A percentile compares a stretch with the other conserved stretches of the same genome.
Evolutionary conservation across 2,888 invertebrate genomes (phyloP).

Genomic region (Pandemis cinnamomeana): DNA sequence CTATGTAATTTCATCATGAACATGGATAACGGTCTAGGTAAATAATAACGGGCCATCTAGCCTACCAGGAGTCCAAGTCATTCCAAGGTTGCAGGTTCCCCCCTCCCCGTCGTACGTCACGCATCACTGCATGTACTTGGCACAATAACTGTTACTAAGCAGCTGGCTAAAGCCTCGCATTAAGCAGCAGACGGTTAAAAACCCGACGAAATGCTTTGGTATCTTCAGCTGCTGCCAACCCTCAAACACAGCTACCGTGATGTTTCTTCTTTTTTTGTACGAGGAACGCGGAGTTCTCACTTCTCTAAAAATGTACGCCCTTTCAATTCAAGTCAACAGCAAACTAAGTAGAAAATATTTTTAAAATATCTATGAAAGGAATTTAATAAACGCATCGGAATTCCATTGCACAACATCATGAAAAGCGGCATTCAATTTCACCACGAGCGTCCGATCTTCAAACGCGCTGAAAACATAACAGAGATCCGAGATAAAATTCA

Average conservation of each 20-base stretch:
- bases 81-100: slow-evolving; percentile 5
- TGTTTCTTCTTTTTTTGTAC: not conserved
- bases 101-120: not conserved
- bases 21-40: not conserved
- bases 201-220: not conserved
- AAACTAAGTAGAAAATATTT: not conserved
- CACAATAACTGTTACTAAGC: not conserved
- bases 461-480: not conserved
- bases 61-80: slow-evolving; percentile 2
- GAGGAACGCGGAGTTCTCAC: not conserved
- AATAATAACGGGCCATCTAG: not conserved
- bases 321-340: not conserved
- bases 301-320: not conserved
- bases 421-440: not conserved
- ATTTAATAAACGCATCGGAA: slow-evolving; percentile 7
- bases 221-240: no score
- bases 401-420: not conserved
- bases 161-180: not conserved
- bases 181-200: not conserved
- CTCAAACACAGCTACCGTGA: not conserved
- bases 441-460: not conserved
- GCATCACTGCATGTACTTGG: slow-evolving; percentile 6
- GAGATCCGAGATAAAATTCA: no score
- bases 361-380: not conserved
- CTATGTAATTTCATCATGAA: no score